A percentile compares a stretch with the other conserved stretches of the same genome.
phyloP scores from a whole-genome alignment of 2,888 invertebrate genomes.

The Megastigmus dorsalis region DNA sequence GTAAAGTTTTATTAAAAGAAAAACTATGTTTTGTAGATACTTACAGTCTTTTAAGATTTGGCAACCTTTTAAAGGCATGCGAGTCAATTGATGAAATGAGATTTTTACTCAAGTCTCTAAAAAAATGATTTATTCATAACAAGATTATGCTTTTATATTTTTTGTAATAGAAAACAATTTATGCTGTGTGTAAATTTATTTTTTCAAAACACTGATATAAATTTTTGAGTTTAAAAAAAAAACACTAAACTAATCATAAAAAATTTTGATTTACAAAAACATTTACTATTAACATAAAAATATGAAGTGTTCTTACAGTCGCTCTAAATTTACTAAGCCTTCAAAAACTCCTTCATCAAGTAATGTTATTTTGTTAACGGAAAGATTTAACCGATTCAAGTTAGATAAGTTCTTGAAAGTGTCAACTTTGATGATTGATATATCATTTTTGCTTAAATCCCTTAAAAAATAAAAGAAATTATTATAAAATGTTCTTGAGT shows the following conservation, averaged over 20 bases:
- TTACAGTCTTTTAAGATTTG: constrained; percentile 82
- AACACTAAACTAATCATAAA: too few relatives aligned
- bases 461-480: constrained; percentile 70
- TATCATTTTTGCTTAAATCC: constrained; percentile 80
- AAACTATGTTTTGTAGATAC: constrained; percentile 55
- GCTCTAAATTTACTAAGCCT: constrained; percentile 81
- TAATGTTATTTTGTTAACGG: constrained; percentile 82
- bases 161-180: too few relatives aligned
- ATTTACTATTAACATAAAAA: background rate
- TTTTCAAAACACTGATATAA: too few relatives aligned
- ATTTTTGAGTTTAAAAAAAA: too few relatives aligned
- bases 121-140: constrained; percentile 55
- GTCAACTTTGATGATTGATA: constrained; percentile 75
- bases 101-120: constrained; percentile 88
- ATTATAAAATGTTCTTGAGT: too few relatives aligned
- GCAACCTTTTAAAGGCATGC: constrained; percentile 84
- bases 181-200: too few relatives aligned
- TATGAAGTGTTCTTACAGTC: constrained; percentile 78
- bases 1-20: constrained; percentile 48
- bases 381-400: constrained; percentile 79
- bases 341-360: constrained; percentile 83
- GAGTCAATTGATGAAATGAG: constrained; percentile 83
- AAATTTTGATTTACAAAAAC: background rate
- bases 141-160: too few relatives aligned
- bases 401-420: constrained; percentile 70